These are phyloP conservation scores for Oithona nana DNA, from an alignment of 2,888 invertebrate genomes.

Conservation along the genomic window DNA sequence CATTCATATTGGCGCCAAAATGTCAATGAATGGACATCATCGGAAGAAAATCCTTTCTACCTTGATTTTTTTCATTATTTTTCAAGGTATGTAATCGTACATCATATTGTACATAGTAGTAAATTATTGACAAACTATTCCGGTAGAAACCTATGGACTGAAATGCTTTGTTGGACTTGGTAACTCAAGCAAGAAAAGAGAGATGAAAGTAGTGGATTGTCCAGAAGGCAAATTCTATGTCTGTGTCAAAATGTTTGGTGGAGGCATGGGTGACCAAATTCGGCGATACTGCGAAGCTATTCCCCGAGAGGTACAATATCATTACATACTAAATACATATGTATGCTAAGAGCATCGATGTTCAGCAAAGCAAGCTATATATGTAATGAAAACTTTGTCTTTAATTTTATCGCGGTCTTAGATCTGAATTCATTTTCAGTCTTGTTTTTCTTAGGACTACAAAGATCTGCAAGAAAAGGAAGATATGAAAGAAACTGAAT, in stretches of 20 bases:
- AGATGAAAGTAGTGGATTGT: neutral
- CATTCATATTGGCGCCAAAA: too few relatives aligned
- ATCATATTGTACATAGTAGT: too few relatives aligned
- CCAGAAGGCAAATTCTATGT: conserved; percentile 2
- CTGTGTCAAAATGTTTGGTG: conserved; percentile 15
- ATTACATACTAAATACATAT: neutral
- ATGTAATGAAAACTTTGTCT: neutral
- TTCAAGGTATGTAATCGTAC: too few relatives aligned
- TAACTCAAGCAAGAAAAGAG: neutral
- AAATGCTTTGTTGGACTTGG: conserved; percentile 12
- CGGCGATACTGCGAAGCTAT: conserved; percentile 5
- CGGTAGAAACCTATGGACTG: too few relatives aligned
- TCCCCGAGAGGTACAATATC: neutral
- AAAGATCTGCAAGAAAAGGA: conserved; percentile 5
- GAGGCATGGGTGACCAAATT: conserved; percentile 16
- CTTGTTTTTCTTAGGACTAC: conserved; percentile 7
- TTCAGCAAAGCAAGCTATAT: neutral
- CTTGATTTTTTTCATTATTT: too few relatives aligned
- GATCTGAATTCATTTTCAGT: neutral
- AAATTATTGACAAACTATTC: too few relatives aligned
- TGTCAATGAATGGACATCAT: too few relatives aligned
- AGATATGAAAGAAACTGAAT: neutral
- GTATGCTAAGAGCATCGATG: neutral
- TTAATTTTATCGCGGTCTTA: neutral
- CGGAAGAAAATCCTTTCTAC: too few relatives aligned